A percentile compares a stretch with the other conserved stretches of the same genome.
Evolutionary conservation across 1,140 invertebrate species (phyloP).

Genomic region (Drosophila takahashii): DNA sequence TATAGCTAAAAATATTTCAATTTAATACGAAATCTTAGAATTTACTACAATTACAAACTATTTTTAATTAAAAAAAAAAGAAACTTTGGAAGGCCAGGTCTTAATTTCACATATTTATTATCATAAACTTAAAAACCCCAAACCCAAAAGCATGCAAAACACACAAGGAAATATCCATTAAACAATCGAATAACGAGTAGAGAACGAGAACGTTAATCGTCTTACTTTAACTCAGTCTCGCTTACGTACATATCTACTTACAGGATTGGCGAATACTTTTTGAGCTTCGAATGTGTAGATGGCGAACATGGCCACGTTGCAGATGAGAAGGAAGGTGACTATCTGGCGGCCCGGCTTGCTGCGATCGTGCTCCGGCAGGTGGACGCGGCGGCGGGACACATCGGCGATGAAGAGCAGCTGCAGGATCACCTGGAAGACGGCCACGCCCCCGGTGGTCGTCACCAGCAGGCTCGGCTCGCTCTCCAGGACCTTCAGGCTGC

Average conservation of each 20-base stretch:
- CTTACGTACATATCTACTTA: constrained; percentile 86
- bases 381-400: constrained; percentile 95
- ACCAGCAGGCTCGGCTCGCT: constrained; percentile 94
- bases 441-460: constrained; percentile 94
- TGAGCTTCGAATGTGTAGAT: constrained; percentile 98
- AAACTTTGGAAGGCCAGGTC: no score
- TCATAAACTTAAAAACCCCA: not conserved
- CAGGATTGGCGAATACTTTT: constrained; percentile 95
- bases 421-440: constrained; percentile 93
- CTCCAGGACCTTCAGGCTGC: constrained; percentile 92
- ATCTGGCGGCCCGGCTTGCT: constrained; percentile 97
- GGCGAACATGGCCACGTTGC: constrained; percentile 97
- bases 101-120: not conserved
- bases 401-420: constrained; percentile 98
- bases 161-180: constrained; percentile 10
- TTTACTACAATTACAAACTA: no score
- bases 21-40: no score
- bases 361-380: constrained; percentile 94
- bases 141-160: constrained; percentile 14
- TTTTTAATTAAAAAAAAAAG: no score
- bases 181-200: constrained; percentile 47
- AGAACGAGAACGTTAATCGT: constrained; percentile 82
- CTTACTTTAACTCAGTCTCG: constrained; percentile 83
- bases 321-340: constrained; percentile 97
- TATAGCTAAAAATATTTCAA: no score